A percentile compares a stretch with the other conserved stretches of the same genome.
phyloP scores from a whole-genome alignment of 2,797 vertebrate species.

The Cynodonichthys magdalenae region DNA sequence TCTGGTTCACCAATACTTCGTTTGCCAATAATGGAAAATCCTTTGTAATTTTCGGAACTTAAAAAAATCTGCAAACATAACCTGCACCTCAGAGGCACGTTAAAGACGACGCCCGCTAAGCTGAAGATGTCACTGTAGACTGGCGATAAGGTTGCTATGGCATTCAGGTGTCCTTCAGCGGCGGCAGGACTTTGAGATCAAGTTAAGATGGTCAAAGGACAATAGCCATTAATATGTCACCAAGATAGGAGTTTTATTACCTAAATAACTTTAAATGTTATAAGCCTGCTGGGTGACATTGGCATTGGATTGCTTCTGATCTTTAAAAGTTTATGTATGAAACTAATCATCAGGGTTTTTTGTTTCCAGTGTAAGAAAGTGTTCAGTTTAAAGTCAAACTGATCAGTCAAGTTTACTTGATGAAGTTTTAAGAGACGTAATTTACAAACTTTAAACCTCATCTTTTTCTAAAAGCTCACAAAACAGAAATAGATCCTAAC shows the following conservation, averaged over 20 bases:
- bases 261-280: conserved; percentile 26
- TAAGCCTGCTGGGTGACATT: conserved; percentile 28
- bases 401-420: background rate
- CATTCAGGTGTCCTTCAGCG: conserved; percentile 58
- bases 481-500: background rate
- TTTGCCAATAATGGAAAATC: background rate
- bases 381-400: background rate
- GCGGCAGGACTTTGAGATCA: conserved; percentile 67
- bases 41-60: background rate
- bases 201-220: conserved; percentile 38
- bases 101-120: conserved; percentile 26
- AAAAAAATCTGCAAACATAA: background rate
- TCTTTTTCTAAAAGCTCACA: background rate
- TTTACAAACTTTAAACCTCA: background rate
- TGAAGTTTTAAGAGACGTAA: conserved; percentile 15
- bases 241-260: conserved; percentile 48
- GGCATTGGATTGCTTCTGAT: background rate
- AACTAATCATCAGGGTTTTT: background rate
- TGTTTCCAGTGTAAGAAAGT: no score
- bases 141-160: conserved; percentile 40
- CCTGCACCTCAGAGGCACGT: conserved; percentile 22
- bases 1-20: background rate
- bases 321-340: background rate
- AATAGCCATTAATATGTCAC: conserved; percentile 69
- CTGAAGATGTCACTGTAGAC: conserved; percentile 9